Conservation (phyloP, 2,888 invertebrate genomes). For the Leptopterna dolabrata region DNA sequence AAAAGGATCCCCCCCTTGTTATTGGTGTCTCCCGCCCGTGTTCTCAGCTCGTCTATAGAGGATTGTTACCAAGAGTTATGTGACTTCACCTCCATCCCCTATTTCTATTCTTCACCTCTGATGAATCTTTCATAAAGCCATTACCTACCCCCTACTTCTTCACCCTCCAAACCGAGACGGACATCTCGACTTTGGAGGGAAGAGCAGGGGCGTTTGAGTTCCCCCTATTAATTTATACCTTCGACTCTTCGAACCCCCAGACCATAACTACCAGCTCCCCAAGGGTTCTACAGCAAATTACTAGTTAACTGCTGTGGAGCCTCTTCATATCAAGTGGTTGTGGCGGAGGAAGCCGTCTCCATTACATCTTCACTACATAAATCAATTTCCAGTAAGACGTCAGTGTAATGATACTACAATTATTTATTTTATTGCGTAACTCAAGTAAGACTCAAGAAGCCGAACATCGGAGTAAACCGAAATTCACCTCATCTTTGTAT, state of each 20-base stretch:
- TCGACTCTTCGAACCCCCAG: neutral
- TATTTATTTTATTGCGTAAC: too few relatives aligned
- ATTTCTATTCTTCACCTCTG: conserved; percentile 25
- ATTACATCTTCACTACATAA: neutral
- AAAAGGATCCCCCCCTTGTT: conserved; percentile 51
- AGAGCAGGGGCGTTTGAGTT: neutral
- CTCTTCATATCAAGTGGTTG: conserved; percentile 16
- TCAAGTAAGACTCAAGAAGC: too few relatives aligned
- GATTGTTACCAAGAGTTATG: conserved; percentile 57
- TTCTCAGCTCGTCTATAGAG: neutral
- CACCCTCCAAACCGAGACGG: conserved; percentile 30
- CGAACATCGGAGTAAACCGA: too few relatives aligned
- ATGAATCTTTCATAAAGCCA: conserved; percentile 57
- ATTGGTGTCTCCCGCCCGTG: conserved; percentile 51
- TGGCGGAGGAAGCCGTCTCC: neutral
- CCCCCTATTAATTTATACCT: conserved; percentile 34
- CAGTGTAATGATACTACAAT: too few relatives aligned
- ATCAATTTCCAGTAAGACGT: neutral
- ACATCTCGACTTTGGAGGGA: conserved; percentile 3
- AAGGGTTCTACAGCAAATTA: conserved; percentile 25
- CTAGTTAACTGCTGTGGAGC: conserved; percentile 21
- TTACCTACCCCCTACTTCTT: conserved; percentile 32
- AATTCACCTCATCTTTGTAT: too few relatives aligned
- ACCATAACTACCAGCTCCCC: neutral
- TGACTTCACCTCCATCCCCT: conserved; percentile 1